A percentile compares a stretch with the other conserved stretches of the same genome.
Conservation (phyloP, 1,140 invertebrate genomes). For the Riptortus pedestris region DNA sequence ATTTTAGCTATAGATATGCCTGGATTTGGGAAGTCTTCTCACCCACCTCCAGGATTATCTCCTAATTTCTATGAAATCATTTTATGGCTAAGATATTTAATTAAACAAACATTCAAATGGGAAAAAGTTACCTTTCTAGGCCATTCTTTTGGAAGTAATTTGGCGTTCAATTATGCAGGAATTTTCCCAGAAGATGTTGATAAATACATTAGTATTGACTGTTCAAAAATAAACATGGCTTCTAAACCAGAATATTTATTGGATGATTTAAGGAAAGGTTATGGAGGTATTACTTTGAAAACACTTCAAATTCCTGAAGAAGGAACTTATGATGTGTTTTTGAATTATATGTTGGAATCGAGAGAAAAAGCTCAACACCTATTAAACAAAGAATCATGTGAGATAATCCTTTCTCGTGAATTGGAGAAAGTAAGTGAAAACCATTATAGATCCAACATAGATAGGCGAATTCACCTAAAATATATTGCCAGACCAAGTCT, state of each 20-base stretch:
- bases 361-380: background rate
- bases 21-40: constrained; percentile 71
- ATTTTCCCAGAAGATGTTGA: constrained; percentile 61
- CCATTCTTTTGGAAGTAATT: constrained; percentile 67
- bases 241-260: background rate
- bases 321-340: background rate
- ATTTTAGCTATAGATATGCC: constrained; percentile 62
- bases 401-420: constrained; percentile 58
- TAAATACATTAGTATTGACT: constrained; percentile 62
- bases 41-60: constrained; percentile 56
- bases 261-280: background rate
- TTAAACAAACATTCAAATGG: constrained; percentile 69
- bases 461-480: constrained; percentile 50
- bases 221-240: constrained; percentile 16
- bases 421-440: constrained; percentile 41
- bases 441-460: constrained; percentile 52
- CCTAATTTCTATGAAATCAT: constrained; percentile 44
- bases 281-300: background rate
- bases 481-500: constrained; percentile 20
- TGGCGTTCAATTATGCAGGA: constrained; percentile 67
- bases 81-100: constrained; percentile 33
- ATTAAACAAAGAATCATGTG: constrained; percentile 41
- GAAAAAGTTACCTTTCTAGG: constrained; percentile 61
- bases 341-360: background rate
- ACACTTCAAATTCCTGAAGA: background rate